Percentiles rank a stretch among this genome's conserved stretches.
Evolutionary conservation across 2,888 invertebrate genomes (phyloP).

Genomic region (Nudaria mundana): DNA sequence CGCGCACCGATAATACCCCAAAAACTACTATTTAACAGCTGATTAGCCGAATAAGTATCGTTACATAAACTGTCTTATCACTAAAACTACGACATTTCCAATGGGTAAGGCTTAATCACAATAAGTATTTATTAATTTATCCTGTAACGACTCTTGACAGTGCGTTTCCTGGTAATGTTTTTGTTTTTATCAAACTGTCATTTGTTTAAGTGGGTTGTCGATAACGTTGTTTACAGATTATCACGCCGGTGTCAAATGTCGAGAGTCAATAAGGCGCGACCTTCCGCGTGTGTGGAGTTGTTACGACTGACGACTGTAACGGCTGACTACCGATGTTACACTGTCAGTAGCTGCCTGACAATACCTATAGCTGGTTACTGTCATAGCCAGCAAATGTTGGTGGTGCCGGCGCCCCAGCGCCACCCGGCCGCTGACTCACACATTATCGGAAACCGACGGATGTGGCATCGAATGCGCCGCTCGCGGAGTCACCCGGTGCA

Average conservation of each 20-base stretch:
- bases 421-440: slow-evolving; percentile 58
- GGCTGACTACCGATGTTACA: slow-evolving; percentile 44
- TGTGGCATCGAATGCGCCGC: slow-evolving; percentile 52
- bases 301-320: slow-evolving; percentile 45
- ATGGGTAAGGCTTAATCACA: slow-evolving; percentile 36
- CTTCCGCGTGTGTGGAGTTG: slow-evolving; percentile 45
- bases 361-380: slow-evolving; percentile 46
- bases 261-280: slow-evolving; percentile 40
- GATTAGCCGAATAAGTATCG: slow-evolving; percentile 49
- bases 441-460: slow-evolving; percentile 74
- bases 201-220: slow-evolving; percentile 41
- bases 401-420: slow-evolving; percentile 23
- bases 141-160: slow-evolving; percentile 29
- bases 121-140: slow-evolving; percentile 45
- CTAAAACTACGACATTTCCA: slow-evolving; percentile 28
- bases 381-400: slow-evolving; percentile 46
- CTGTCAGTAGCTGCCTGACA: slow-evolving; percentile 43
- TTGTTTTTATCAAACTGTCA: slow-evolving; percentile 54
- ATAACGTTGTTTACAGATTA: slow-evolving; percentile 51
- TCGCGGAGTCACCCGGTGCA: slow-evolving; percentile 48
- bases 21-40: slow-evolving; percentile 51
- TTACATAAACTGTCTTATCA: slow-evolving; percentile 35
- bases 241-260: slow-evolving; percentile 45
- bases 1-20: slow-evolving; percentile 37
- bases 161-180: slow-evolving; percentile 54